Conservation (phyloP, 2,797 vertebrate genomes). For the Eupleurogrammus muticus region DNA sequence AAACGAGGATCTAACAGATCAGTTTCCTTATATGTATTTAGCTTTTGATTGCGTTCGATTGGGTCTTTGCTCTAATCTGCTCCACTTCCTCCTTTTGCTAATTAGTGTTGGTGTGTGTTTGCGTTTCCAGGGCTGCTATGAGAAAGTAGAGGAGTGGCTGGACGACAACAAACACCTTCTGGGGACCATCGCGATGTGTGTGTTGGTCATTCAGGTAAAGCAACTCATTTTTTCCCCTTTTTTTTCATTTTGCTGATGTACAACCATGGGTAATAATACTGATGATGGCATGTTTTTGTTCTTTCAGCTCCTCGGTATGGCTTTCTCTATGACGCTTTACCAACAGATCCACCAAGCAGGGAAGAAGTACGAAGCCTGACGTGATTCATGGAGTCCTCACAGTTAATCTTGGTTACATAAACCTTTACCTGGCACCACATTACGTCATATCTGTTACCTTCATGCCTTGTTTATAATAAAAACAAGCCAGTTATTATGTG, state of each 20-base stretch:
- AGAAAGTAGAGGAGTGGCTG: slow-evolving; percentile 94
- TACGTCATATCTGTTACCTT: slow-evolving; percentile 9
- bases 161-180: slow-evolving; percentile 95
- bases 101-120: neutral
- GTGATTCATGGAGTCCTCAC: accelerated
- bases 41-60: neutral
- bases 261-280: neutral
- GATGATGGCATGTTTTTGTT: slow-evolving; percentile 11
- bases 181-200: slow-evolving; percentile 93
- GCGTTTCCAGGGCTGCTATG: slow-evolving; percentile 91
- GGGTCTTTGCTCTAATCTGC: neutral
- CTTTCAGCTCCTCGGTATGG: slow-evolving; percentile 96
- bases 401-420: slow-evolving; percentile 4
- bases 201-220: slow-evolving; percentile 96
- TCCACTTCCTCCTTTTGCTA: neutral
- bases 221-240: neutral
- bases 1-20: neutral
- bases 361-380: slow-evolving; percentile 96
- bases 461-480: slow-evolving; percentile 30
- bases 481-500: slow-evolving; percentile 28
- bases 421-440: neutral
- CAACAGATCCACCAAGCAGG: slow-evolving; percentile 96
- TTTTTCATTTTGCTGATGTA: too few species aligned
- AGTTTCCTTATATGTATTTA: neutral
- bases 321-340: slow-evolving; percentile 99